Conservation (phyloP, 2,797 vertebrate genomes). For the Coregonus sp. region DNA sequence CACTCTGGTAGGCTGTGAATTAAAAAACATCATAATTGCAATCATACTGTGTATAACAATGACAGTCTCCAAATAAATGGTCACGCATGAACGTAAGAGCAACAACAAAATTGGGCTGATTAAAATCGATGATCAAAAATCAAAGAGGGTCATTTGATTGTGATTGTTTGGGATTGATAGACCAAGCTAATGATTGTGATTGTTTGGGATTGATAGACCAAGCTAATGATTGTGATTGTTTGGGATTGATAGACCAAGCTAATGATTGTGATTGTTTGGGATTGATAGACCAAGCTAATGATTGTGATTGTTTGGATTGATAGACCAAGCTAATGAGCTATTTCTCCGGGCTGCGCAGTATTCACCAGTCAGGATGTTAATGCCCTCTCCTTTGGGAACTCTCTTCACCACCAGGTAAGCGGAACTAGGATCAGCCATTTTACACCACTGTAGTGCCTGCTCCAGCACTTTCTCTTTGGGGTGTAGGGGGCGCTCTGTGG, state of each 20-base stretch:
- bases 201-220: too few relatives aligned
- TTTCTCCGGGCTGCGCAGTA: not conserved
- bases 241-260: too few relatives aligned
- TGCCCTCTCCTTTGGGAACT: conserved; percentile 82
- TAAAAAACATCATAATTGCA: conserved; percentile 62
- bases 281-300: too few relatives aligned
- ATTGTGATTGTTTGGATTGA: not conserved
- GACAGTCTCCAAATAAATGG: not conserved
- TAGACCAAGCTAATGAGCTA: not conserved
- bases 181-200: too few relatives aligned
- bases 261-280: too few relatives aligned
- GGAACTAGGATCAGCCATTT: conserved; percentile 88
- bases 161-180: not conserved
- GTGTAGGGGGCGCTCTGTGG: conserved; percentile 88
- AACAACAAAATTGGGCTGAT: too few relatives aligned
- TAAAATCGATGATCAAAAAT: too few relatives aligned
- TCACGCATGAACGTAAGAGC: too few relatives aligned
- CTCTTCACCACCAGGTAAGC: conserved; percentile 91
- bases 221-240: too few relatives aligned
- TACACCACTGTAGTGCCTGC: conserved; percentile 95
- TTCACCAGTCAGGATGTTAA: conserved; percentile 90
- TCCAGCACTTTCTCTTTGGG: conserved; percentile 96
- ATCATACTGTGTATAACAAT: not conserved
- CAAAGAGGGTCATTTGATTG: not conserved
- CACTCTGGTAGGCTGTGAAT: conserved; percentile 80